A percentile compares a stretch with the other conserved stretches of the same genome.
Evolutionary conservation across 2,888 invertebrate genomes (phyloP).

Genomic region (Tenthredo amoena): DNA sequence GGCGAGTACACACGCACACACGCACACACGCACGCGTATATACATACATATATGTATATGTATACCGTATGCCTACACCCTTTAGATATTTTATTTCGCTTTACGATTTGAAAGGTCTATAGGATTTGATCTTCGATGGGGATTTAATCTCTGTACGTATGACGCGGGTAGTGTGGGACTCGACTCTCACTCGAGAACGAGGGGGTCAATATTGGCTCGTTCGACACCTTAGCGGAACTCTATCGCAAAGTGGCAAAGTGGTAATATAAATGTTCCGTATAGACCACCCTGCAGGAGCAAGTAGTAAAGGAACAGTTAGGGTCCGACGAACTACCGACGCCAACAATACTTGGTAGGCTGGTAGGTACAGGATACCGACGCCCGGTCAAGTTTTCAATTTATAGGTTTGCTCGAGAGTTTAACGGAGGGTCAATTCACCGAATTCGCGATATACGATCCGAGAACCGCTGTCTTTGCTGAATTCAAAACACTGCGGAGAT

Average conservation of each 20-base stretch:
- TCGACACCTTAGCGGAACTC: slow-evolving; percentile 31
- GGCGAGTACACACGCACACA: not conserved
- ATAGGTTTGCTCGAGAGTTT: slow-evolving; percentile 57
- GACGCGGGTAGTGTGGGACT: not conserved
- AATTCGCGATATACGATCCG: slow-evolving; percentile 36
- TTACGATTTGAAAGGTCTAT: not conserved
- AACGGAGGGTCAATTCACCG: slow-evolving; percentile 44
- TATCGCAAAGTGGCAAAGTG: slow-evolving; percentile 23
- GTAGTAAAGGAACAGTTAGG: slow-evolving; percentile 33
- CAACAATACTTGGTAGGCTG: not conserved
- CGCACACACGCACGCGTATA: not conserved
- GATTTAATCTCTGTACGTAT: slow-evolving; percentile 25
- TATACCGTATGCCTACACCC: not conserved
- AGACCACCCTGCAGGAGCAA: not conserved
- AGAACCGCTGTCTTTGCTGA: slow-evolving; percentile 47
- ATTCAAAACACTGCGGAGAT: slow-evolving; percentile 42
- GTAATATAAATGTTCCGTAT: slow-evolving; percentile 27
- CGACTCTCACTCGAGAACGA: slow-evolving; percentile 4
- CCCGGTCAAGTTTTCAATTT: slow-evolving; percentile 63
- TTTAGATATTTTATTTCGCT: not conserved
- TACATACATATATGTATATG: not conserved
- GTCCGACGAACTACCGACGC: not conserved
- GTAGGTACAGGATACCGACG: not conserved
- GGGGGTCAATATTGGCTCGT: slow-evolving; percentile 34
- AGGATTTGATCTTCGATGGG: slow-evolving; percentile 2